Conservation (phyloP, 2,797 vertebrate genomes). For the Odontamblyopus rebecca region DNA sequence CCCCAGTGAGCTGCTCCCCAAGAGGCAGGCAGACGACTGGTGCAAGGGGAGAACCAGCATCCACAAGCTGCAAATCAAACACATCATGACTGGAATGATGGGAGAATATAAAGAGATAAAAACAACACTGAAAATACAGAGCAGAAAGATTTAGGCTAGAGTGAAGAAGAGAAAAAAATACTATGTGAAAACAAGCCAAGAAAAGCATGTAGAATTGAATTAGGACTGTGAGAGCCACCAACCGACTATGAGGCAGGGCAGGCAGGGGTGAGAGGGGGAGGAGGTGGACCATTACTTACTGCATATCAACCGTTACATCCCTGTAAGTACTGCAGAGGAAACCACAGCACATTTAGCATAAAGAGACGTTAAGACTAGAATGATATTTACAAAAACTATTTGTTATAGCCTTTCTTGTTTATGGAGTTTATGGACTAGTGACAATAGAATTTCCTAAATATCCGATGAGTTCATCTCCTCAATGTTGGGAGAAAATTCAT, state of each 20-base stretch:
- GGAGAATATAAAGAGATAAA: constrained; percentile 31
- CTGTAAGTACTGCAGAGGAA: constrained; percentile 13
- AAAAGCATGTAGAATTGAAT: constrained; percentile 77
- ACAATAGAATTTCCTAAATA: not conserved
- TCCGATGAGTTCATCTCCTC: not conserved
- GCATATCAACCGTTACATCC: constrained; percentile 69
- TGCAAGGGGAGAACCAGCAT: constrained; percentile 56
- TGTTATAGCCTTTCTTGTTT: constrained; percentile 29
- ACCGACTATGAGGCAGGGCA: constrained; percentile 47
- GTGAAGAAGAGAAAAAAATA: constrained; percentile 33
- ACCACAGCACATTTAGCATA: constrained; percentile 32
- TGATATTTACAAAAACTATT: constrained; percentile 42
- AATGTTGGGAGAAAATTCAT: not conserved
- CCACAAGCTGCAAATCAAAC: constrained; percentile 76
- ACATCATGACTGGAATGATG: constrained; percentile 52
- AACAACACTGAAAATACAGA: constrained; percentile 28
- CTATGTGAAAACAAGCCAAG: constrained; percentile 64
- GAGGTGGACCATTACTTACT: constrained; percentile 65
- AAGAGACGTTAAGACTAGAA: constrained; percentile 27
- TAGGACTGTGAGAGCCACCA: constrained; percentile 60
- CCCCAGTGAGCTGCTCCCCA: constrained; percentile 62
- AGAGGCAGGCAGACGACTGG: constrained; percentile 56
- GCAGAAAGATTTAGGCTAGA: constrained; percentile 44
- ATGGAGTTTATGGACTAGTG: too few species aligned
- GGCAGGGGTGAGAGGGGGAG: constrained; percentile 62